Conservation (phyloP, 2,113 vertebrate species). For the Rhabdornis inornatus region DNA sequence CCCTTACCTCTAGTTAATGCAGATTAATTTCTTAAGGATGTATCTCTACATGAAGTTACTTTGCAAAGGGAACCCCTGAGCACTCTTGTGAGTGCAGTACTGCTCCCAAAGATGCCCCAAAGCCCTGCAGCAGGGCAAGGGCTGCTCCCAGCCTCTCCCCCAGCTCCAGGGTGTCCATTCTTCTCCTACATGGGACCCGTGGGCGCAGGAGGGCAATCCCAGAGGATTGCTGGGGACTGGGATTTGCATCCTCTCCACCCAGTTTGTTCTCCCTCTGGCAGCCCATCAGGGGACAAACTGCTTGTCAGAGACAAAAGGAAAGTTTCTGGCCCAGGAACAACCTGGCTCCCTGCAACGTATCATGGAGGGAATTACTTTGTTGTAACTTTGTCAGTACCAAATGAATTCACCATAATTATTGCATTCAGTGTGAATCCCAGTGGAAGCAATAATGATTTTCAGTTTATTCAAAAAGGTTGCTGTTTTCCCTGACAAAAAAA, state of each 20-base stretch:
- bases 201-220: neutral
- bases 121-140: neutral
- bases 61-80: neutral
- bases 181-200: neutral
- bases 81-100: rapidly evolving
- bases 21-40: neutral
- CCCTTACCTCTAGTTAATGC: neutral
- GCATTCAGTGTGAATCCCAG: neutral
- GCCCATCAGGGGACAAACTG: neutral
- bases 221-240: neutral
- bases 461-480: conserved; percentile 36
- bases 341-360: neutral
- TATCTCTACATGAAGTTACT: neutral
- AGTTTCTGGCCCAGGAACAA: neutral
- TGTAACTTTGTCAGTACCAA: neutral
- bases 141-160: neutral
- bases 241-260: neutral
- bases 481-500: conserved; percentile 43
- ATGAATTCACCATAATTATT: conserved; percentile 30
- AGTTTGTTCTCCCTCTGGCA: neutral
- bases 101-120: neutral
- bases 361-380: neutral
- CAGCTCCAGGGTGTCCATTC: neutral
- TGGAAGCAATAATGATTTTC: conserved; percentile 41
- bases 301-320: neutral